Evolutionary conservation across 2,888 invertebrate species (phyloP).

Genomic region (Xestoiulus laeticollis): DNA sequence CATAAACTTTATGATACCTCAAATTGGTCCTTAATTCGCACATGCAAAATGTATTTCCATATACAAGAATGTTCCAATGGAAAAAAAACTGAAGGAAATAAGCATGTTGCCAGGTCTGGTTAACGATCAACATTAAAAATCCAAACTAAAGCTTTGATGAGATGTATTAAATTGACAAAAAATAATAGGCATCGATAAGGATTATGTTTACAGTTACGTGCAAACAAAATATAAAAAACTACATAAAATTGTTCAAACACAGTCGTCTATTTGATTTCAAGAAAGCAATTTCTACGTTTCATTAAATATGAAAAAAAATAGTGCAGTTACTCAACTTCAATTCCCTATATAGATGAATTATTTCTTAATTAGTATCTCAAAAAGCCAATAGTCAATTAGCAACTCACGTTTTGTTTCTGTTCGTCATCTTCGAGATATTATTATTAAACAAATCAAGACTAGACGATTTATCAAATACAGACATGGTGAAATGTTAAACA

Average conservation of each 20-base stretch:
- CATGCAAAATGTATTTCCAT: background rate
- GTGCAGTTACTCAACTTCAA: background rate
- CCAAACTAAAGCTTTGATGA: background rate
- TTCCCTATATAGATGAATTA: background rate
- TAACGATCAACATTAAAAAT: background rate
- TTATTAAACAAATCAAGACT: background rate
- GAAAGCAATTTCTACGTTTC: background rate
- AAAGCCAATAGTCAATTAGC: background rate
- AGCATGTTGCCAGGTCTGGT: background rate
- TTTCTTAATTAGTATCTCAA: background rate
- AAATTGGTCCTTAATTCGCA: background rate
- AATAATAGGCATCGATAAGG: background rate
- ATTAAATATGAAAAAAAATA: background rate
- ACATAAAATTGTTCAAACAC: no score
- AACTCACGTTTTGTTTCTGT: background rate
- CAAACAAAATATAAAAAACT: no score
- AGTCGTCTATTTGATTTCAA: no score
- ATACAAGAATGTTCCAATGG: background rate
- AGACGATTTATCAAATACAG: background rate
- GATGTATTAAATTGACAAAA: background rate
- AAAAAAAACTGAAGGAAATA: background rate
- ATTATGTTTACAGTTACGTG: background rate
- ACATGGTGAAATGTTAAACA: background rate
- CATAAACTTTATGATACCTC: constrained; percentile 10
- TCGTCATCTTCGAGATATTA: background rate